These are phyloP conservation scores for Moxostoma hubbsi DNA, from an alignment of 2,797 vertebrate species.

Conservation along the genomic window DNA sequence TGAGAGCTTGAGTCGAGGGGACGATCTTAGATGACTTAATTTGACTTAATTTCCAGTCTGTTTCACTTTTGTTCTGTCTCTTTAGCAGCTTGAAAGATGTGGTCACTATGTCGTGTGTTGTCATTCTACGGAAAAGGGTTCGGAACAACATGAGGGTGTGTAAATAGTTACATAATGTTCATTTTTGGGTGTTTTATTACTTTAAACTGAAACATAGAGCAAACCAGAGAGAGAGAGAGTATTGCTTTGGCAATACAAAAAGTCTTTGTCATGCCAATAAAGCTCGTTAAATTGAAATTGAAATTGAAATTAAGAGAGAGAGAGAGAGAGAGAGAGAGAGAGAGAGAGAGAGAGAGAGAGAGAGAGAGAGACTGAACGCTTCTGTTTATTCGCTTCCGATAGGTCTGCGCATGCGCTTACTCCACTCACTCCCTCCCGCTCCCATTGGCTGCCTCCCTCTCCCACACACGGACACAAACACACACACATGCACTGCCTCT, in stretches of 20 bases:
- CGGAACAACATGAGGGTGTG: constrained; percentile 3
- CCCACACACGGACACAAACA: constrained; percentile 14
- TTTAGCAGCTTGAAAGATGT: neutral
- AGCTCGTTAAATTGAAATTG: too few species aligned
- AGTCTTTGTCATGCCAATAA: too few species aligned
- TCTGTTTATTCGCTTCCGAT: constrained; percentile 62
- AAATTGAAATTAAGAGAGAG: too few species aligned
- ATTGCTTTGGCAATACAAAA: too few species aligned
- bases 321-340: constrained; percentile 35
- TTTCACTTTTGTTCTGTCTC: too few species aligned
- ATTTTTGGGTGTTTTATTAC: neutral
- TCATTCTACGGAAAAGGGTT: neutral
- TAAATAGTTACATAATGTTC: constrained; percentile 12
- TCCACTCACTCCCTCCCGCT: constrained; percentile 24
- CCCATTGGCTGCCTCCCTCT: constrained; percentile 24
- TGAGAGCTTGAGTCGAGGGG: too few species aligned
- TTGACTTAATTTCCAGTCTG: too few species aligned
- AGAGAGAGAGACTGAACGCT: constrained; percentile 72
- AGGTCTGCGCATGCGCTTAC: constrained; percentile 34
- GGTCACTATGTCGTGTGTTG: neutral
- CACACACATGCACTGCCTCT: constrained; percentile 10
- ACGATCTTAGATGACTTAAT: too few species aligned
- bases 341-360: constrained; percentile 59
- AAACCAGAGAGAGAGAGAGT: too few species aligned
- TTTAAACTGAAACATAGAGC: constrained; percentile 59